phyloP scores from a whole-genome alignment of 1,140 invertebrate genomes.

The Panagrolaimus sp. region DNA sequence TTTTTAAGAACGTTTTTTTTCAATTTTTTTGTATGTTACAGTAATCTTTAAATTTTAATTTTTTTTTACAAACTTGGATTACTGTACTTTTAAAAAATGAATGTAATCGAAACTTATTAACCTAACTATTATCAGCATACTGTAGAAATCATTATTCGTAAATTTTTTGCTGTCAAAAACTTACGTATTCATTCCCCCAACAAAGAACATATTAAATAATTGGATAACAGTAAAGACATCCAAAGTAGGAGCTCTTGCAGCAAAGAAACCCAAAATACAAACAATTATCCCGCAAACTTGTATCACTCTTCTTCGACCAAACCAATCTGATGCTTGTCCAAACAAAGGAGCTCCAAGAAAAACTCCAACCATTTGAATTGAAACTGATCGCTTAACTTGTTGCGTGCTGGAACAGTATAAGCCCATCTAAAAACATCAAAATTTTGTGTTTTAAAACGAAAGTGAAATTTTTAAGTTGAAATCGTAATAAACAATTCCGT shows the following conservation, averaged over 20 bases:
- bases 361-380: constrained; percentile 4
- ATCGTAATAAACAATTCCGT: too few relatives aligned
- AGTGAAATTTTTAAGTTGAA: too few relatives aligned
- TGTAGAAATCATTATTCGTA: too few relatives aligned
- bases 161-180: background rate
- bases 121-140: too few relatives aligned
- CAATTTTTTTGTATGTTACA: too few relatives aligned
- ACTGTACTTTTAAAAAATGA: too few relatives aligned
- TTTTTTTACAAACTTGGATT: too few relatives aligned
- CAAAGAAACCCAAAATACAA: background rate
- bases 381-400: background rate
- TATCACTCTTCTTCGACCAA: background rate
- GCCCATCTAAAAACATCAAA: background rate
- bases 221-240: background rate
- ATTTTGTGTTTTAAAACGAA: too few relatives aligned
- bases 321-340: background rate
- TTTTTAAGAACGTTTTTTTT: too few relatives aligned
- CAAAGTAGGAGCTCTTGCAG: background rate
- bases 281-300: background rate
- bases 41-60: too few relatives aligned
- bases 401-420: background rate
- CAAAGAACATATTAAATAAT: constrained; percentile 5
- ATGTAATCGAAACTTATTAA: too few relatives aligned
- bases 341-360: background rate
- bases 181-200: constrained; percentile 1